phyloP scores from a whole-genome alignment of 2,113 vertebrate genomes.

The Coturnix japonica region DNA sequence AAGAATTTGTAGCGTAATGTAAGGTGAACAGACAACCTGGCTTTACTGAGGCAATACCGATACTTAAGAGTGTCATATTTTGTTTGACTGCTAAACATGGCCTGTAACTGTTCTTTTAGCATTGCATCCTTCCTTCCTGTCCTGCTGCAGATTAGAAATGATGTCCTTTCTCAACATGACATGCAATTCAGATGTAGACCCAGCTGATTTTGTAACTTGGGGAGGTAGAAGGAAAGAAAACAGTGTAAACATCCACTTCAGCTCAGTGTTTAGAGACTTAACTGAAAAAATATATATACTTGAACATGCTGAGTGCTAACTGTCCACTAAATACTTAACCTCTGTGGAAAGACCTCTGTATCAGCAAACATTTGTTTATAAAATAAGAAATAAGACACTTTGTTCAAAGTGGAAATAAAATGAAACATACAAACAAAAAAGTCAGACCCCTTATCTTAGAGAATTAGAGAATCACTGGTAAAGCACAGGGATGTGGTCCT shows the following conservation, averaged over 20 bases:
- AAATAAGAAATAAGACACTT: neutral
- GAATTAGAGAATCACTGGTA: neutral
- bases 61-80: conserved; percentile 37
- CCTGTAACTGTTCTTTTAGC: conserved; percentile 70
- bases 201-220: neutral
- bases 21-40: conserved; percentile 74
- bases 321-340: neutral
- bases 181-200: neutral
- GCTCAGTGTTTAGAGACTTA: neutral
- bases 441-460: neutral
- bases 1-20: conserved; percentile 8
- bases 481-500: accelerated
- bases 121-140: neutral
- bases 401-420: neutral
- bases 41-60: conserved; percentile 25
- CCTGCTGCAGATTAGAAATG: neutral
- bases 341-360: neutral
- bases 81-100: conserved; percentile 64
- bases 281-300: neutral
- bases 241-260: neutral
- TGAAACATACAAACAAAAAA: neutral
- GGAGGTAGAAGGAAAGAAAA: neutral
- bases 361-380: neutral
- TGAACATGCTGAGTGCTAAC: neutral
- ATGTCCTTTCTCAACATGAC: neutral